Evolutionary conservation across 2,797 vertebrate genomes (phyloP), one percentile per base, ranked within the genome.

Genomic region (Anguilla marmorata): DNA sequence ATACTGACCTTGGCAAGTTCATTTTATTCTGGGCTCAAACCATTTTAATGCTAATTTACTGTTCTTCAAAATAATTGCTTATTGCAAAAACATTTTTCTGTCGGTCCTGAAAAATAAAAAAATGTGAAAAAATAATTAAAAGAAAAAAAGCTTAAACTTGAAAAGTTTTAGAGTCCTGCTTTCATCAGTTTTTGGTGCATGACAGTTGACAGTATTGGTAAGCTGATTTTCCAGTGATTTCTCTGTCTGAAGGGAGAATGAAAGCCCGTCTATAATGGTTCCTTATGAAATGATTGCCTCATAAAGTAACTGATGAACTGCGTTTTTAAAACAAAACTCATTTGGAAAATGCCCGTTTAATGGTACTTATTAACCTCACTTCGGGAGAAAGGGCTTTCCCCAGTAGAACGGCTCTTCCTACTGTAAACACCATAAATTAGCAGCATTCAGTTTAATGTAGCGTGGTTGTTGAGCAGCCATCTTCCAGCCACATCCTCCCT

Each of bases 1-100:
- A 90, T 88, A 88, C 87, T 92, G 94, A 95, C 93, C 94, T 96
- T 94, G 90, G 87, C 88, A 91, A 82, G 91, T 91, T 92, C 84
- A 88, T 91, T 92, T 87, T 90, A 90, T 91, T 92, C 89, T 14
- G 79, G 82, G 85, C 86, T 86, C 74, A 93, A 91, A 90, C 88
- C 86, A 83, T 91, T 93, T 92, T 90, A 92, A 92, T 91, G 92
- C 91, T 90, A 92, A 89, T 92, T 92, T 90, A 90, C 87, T 90
- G 69, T 88, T 90, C 86, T 91, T 63, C 85, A 90, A 92, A 93
- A 93, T 93, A 93, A 93, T 93, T 63, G 84, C 80, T 41, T 88
- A 89, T 92, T 92, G 91, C 93, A 90, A 87, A 90, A 90, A 92
- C 85, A 89, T 86, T 88, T 90, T 92, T 89, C 82, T 50, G 79